These are phyloP conservation scores for Parambassis ranga DNA, from an alignment of 2,797 vertebrate species.

Conservation along the genomic window DNA sequence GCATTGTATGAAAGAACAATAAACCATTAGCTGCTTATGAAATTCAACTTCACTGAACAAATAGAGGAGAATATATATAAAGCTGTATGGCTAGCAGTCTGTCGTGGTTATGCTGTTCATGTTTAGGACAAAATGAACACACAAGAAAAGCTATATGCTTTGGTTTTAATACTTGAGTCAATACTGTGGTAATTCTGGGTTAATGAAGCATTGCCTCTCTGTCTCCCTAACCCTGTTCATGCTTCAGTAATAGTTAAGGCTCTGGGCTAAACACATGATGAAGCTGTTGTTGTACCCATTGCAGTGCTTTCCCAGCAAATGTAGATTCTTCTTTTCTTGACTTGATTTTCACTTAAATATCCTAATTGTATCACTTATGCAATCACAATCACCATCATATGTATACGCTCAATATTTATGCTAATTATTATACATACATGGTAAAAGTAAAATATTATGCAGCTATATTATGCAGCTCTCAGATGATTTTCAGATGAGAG, in stretches of 20 bases:
- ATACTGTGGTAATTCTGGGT: slow-evolving; percentile 23
- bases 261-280: slow-evolving; percentile 52
- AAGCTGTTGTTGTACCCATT: slow-evolving; percentile 34
- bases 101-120: neutral
- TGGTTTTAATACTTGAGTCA: slow-evolving; percentile 1
- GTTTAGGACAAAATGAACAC: too few relatives aligned
- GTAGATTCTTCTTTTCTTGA: neutral
- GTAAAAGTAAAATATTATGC: slow-evolving; percentile 13
- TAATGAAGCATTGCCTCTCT: slow-evolving; percentile 36
- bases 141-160: neutral
- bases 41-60: too few relatives aligned
- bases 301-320: slow-evolving; percentile 6
- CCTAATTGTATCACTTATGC: too few relatives aligned
- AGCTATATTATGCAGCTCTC: slow-evolving; percentile 10
- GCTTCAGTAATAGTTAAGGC: slow-evolving; percentile 39
- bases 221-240: slow-evolving; percentile 33
- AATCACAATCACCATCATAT: neutral
- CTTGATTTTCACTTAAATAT: neutral
- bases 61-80: too few relatives aligned
- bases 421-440: neutral
- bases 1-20: neutral
- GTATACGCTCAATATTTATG: neutral
- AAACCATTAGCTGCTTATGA: neutral
- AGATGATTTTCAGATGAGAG: slow-evolving; percentile 57
- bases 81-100: neutral